These are phyloP conservation scores for Serinus canaria DNA, from an alignment of 2,113 vertebrate species.

Conservation along the genomic window DNA sequence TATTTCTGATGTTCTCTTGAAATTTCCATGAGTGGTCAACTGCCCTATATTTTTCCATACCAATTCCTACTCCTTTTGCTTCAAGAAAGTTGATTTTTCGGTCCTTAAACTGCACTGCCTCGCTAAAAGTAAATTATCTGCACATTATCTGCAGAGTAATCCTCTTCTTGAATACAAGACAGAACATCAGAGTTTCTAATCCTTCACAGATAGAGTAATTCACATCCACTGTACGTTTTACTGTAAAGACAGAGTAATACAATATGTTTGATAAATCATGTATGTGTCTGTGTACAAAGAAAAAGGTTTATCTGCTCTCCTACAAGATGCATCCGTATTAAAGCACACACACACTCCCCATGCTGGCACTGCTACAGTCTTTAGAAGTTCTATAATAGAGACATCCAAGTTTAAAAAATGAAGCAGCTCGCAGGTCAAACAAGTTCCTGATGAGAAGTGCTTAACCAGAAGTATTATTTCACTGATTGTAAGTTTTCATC, in stretches of 20 bases:
- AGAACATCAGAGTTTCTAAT: slow-evolving; percentile 26
- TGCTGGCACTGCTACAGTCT: neutral
- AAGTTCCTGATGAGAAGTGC: slow-evolving; percentile 44
- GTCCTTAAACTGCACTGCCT: slow-evolving; percentile 15
- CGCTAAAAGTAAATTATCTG: neutral
- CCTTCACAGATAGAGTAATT: slow-evolving; percentile 27
- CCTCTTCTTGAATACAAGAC: slow-evolving; percentile 25
- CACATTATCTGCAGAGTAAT: slow-evolving; percentile 22
- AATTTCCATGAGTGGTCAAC: neutral
- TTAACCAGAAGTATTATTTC: slow-evolving; percentile 30
- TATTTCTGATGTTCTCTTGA: neutral
- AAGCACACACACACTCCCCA: neutral
- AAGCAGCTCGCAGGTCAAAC: slow-evolving; percentile 52
- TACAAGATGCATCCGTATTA: neutral
- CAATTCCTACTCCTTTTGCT: neutral
- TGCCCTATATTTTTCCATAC: neutral
- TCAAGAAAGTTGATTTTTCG: slow-evolving; percentile 22
- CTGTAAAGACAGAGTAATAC: neutral
- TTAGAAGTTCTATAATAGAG: slow-evolving; percentile 50
- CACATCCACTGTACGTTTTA: neutral
- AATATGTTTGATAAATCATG: slow-evolving; percentile 11
- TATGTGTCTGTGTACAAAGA: neutral
- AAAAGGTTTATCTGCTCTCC: slow-evolving; percentile 19
- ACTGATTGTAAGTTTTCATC: slow-evolving; percentile 38
- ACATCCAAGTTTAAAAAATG: slow-evolving; percentile 46